Conservation (phyloP, 2,888 invertebrate genomes). For the Drosophila formosana region DNA sequence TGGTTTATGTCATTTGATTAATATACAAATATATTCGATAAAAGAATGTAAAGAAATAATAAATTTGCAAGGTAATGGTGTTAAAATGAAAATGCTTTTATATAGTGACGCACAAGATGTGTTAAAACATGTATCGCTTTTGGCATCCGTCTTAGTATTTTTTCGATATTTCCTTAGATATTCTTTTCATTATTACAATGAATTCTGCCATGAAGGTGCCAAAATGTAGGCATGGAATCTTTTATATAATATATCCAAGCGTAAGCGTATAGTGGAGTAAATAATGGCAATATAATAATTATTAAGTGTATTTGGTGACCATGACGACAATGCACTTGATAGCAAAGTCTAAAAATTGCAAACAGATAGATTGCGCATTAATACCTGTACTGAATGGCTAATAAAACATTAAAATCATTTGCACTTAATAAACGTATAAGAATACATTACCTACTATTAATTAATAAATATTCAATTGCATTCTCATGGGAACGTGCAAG, state of each 20-base stretch:
- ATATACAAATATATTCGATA: not conserved
- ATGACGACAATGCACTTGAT: not conserved
- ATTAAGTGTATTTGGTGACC: not conserved
- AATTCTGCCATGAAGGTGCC: not conserved
- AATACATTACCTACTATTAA: conserved; percentile 31
- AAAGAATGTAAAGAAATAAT: too few relatives aligned
- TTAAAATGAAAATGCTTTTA: not conserved
- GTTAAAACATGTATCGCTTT: not conserved
- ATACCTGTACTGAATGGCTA: conserved; percentile 3
- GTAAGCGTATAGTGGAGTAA: not conserved
- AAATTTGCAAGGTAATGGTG: not conserved
- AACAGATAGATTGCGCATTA: conserved; percentile 20
- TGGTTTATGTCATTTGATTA: not conserved
- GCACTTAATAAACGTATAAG: conserved; percentile 49
- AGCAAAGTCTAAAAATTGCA: not conserved
- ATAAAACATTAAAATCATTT: conserved; percentile 33
- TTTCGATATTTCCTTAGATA: not conserved
- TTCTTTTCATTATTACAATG: not conserved
- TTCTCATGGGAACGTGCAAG: conserved; percentile 54
- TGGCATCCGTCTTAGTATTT: conserved; percentile 1
- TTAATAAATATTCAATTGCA: conserved; percentile 64
- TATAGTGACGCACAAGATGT: not conserved
- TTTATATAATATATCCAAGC: too few relatives aligned
- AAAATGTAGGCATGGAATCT: not conserved
- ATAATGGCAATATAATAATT: not conserved